Conservation (phyloP, 1,140 invertebrate genomes). For the Drosophila melanica region DNA sequence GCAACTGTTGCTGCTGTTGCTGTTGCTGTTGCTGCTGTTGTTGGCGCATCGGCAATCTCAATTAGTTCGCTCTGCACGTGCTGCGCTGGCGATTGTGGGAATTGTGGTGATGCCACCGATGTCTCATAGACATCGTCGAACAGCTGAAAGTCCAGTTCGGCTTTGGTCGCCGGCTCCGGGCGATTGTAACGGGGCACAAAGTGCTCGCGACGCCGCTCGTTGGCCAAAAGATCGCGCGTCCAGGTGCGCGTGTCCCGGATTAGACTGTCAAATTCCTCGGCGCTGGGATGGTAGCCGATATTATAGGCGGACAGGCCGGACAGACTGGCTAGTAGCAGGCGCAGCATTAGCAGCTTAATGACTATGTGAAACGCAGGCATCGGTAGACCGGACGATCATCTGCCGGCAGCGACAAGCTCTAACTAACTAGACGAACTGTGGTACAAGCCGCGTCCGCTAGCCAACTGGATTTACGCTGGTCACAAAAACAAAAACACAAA, state of each 20-base stretch:
- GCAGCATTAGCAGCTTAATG: conserved; percentile 46
- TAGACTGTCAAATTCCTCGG: conserved; percentile 77
- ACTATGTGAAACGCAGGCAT: conserved; percentile 44
- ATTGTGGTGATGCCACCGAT: not conserved
- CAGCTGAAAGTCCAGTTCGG: conserved; percentile 59
- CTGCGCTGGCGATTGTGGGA: conserved; percentile 10
- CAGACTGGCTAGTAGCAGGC: conserved; percentile 49
- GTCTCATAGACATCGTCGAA: conserved; percentile 41
- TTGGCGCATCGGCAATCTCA: conserved; percentile 24
- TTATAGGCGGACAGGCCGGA: conserved; percentile 58
- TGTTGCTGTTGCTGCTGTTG: conserved; percentile 5
- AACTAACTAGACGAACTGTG: not conserved
- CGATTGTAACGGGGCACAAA: conserved; percentile 64
- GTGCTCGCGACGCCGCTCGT: conserved; percentile 23
- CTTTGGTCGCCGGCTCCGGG: conserved; percentile 21
- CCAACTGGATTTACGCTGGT: conserved; percentile 29
- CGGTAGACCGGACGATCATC: not conserved
- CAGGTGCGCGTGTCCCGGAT: conserved; percentile 67
- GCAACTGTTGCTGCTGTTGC: not conserved
- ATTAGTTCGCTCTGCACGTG: conserved; percentile 64
- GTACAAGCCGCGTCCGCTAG: not conserved
- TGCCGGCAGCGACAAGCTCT: not conserved
- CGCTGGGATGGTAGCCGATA: conserved; percentile 79
- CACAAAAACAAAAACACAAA: not conserved
- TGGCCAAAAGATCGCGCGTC: conserved; percentile 64